phyloP scores from a whole-genome alignment of 1,140 invertebrate genomes.

The Coptotermes formosanus region DNA sequence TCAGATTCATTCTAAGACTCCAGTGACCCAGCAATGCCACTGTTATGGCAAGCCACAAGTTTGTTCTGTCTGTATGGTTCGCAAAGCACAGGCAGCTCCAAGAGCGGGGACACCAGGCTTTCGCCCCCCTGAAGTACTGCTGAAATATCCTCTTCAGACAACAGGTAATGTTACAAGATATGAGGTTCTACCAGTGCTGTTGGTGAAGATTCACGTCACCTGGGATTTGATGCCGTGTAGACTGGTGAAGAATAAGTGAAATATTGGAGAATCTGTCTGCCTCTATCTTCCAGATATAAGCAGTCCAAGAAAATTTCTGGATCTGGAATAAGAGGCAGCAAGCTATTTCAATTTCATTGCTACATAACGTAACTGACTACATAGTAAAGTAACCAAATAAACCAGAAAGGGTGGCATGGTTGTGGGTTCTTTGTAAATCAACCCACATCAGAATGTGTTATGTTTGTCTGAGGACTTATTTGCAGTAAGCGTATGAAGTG shows the following conservation, averaged over 20 bases:
- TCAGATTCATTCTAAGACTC: background rate
- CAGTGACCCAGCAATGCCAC: conserved; percentile 46
- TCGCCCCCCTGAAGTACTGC: conserved; percentile 82
- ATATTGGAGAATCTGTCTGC: too few species aligned
- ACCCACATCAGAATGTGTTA: too few species aligned
- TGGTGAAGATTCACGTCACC: too few species aligned
- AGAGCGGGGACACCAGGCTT: conserved; percentile 89
- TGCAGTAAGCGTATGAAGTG: too few species aligned
- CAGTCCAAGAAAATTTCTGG: too few species aligned
- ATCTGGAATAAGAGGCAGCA: too few species aligned
- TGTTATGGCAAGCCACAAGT: conserved; percentile 65
- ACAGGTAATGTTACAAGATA: conserved; percentile 53
- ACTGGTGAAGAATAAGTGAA: background rate
- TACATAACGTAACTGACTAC: background rate
- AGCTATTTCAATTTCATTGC: too few species aligned
- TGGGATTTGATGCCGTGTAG: background rate
- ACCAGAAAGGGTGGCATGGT: too few species aligned
- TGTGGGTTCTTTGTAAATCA: too few species aligned
- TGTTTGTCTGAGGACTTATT: too few species aligned
- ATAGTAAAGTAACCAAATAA: background rate
- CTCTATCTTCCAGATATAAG: too few species aligned
- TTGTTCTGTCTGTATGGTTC: conserved; percentile 61
- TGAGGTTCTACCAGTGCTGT: too few species aligned
- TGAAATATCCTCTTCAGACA: conserved; percentile 73
- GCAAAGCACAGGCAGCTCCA: conserved; percentile 61